Base-by-base conservation (phyloP, 2,888 invertebrate genomes). In the Melolontha melolontha region DNA sequence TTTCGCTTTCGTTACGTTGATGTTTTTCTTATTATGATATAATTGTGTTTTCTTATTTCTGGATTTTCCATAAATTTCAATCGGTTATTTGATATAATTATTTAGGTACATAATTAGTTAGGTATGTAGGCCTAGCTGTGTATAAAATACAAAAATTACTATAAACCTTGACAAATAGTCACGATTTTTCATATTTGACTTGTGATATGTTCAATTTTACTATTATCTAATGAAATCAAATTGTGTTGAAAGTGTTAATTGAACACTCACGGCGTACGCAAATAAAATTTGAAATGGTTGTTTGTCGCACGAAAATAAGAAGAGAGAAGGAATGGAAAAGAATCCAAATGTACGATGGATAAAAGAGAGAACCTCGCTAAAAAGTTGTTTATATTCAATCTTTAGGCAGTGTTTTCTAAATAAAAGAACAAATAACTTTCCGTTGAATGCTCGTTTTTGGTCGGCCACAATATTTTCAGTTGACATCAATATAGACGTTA, bases 361-460 rank as follows among this genome's bases (percentile, higher is more conserved):
- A 34, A 34, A 34, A 42, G 14, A 27, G 12, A 44, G 27, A 12
- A 44, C 5, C 57, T 57, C 44, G 57, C 57, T 57, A 57, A 57
- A 57, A 57, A 42, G 27, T 57, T 57, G 57, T 57, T 57, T 41
- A 42, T 57, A 57, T 57, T 44, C 57, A 57, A 41, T 42, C 57
- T 57, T 57, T 57, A 57, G 57, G 42, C 42, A 57, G 27, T 57
- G 57, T 57, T 57, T 57, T 44, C 42, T 57, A 57, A 57, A 57
- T 57, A 57, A 57, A 44, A 57, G 57, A 57, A 42, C 57, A 57
- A 57, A 57, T 57, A 57, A 11, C 27, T 42, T 57, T 42, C 42
- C 14, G 22, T 42, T 44, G 42, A 57, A 57, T 57, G 29, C 27
- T 5, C n/a, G 57, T 57, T 57, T 44, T 57, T 57, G 57, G 44